phyloP scores from a whole-genome alignment of 2,797 vertebrate species.

The Podarcis siculus region DNA sequence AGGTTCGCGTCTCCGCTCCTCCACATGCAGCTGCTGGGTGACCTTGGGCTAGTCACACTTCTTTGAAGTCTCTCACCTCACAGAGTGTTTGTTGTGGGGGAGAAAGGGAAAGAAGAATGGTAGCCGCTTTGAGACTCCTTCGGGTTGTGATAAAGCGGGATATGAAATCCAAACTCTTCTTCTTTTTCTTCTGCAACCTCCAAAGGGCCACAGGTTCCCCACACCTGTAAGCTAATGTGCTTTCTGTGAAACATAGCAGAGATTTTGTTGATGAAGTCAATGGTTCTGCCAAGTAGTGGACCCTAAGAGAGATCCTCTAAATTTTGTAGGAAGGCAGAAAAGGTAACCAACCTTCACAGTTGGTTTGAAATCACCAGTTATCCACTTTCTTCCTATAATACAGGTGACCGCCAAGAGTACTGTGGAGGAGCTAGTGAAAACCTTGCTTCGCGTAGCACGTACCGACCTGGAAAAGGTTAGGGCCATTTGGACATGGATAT shows the following conservation, averaged over 20 bases:
- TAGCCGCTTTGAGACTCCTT: too few relatives aligned
- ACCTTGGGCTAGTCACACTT: too few relatives aligned
- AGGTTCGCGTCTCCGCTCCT: too few relatives aligned
- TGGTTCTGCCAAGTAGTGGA: neutral
- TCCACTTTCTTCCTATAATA: slow-evolving; percentile 9
- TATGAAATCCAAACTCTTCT: too few relatives aligned
- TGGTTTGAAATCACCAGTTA: neutral
- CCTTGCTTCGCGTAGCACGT: slow-evolving; percentile 74
- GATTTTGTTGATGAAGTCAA: neutral
- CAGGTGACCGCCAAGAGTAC: slow-evolving; percentile 74
- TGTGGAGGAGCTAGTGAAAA: slow-evolving; percentile 74
- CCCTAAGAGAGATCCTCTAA: neutral
- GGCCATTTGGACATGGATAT: slow-evolving; percentile 83
- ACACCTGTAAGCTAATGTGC: neutral
- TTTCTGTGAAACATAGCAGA: neutral
- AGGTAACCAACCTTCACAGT: neutral
- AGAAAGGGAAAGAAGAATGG: too few relatives aligned
- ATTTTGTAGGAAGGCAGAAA: neutral
- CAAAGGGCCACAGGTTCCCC: neutral
- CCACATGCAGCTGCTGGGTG: too few relatives aligned
- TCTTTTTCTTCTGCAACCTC: too few relatives aligned
- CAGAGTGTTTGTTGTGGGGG: too few relatives aligned
- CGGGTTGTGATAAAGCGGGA: too few relatives aligned
- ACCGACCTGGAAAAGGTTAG: slow-evolving; percentile 80
- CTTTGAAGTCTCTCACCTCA: too few relatives aligned